phyloP scores from a whole-genome alignment of 2,113 vertebrate species.

The Pycnonotus jocosus region DNA sequence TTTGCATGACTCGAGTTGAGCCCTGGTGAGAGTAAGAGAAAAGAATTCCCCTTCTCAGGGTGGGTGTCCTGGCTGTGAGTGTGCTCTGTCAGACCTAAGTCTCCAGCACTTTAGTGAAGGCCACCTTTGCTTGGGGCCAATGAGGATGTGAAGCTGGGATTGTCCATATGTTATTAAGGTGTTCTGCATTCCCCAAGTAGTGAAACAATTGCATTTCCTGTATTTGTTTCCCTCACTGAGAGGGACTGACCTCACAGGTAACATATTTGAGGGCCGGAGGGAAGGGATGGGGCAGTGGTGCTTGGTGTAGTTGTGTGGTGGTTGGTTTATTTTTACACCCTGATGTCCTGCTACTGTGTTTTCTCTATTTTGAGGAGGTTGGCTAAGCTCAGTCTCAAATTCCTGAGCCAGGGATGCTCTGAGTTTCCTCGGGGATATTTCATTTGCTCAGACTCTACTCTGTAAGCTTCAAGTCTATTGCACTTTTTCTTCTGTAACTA shows the following conservation, averaged over 20 bases:
- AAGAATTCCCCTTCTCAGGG: neutral
- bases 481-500: neutral
- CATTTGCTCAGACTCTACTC: neutral
- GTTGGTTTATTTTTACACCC: neutral
- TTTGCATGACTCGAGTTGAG: neutral
- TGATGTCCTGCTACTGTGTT: neutral
- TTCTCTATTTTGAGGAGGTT: neutral
- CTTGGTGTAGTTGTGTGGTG: neutral
- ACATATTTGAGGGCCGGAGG: fast-evolving
- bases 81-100: neutral
- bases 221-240: fast-evolving
- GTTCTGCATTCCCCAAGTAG: fast-evolving
- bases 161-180: neutral
- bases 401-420: neutral
- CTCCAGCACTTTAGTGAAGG: neutral
- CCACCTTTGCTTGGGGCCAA: neutral
- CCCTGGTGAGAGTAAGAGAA: neutral
- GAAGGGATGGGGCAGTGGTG: neutral
- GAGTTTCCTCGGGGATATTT: neutral
- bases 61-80: neutral
- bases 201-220: neutral
- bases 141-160: neutral
- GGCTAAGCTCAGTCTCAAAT: neutral
- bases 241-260: neutral
- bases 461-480: neutral